A percentile compares a stretch with the other conserved stretches of the same genome.
phyloP scores from a whole-genome alignment of 2,888 invertebrate species.

The Dynastes hyllus region DNA sequence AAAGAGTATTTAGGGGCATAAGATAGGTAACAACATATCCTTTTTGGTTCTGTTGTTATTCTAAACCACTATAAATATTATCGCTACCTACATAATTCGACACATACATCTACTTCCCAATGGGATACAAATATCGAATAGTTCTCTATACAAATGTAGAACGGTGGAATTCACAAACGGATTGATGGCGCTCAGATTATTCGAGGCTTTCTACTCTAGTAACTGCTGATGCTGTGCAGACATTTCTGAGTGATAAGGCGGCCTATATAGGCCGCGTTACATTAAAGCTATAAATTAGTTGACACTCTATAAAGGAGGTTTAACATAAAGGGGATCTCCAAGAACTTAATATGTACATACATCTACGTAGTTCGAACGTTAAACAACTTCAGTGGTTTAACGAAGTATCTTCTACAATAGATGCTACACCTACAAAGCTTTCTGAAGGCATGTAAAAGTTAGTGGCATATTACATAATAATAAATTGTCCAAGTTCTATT shows the following conservation, averaged over 20 bases:
- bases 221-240: neutral
- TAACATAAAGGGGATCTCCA: conserved; percentile 1
- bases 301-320: conserved; percentile 4
- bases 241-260: neutral
- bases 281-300: conserved; percentile 13
- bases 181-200: neutral
- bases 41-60: too few relatives aligned
- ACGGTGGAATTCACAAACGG: neutral
- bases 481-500: too few relatives aligned
- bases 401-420: too few relatives aligned
- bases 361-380: neutral
- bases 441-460: too few relatives aligned
- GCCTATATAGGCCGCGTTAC: neutral
- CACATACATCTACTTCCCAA: too few relatives aligned
- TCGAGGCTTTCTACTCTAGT: neutral
- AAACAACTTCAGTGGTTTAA: neutral
- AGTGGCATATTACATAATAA: too few relatives aligned
- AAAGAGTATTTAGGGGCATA: too few relatives aligned
- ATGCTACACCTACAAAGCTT: too few relatives aligned
- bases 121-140: neutral
- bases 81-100: too few relatives aligned
- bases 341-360: neutral
- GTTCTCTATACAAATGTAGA: neutral
- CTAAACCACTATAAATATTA: too few relatives aligned
- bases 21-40: too few relatives aligned